These are phyloP conservation scores for Kradibia gibbosae DNA, from an alignment of 1,140 invertebrate species.

Conservation along the genomic window DNA sequence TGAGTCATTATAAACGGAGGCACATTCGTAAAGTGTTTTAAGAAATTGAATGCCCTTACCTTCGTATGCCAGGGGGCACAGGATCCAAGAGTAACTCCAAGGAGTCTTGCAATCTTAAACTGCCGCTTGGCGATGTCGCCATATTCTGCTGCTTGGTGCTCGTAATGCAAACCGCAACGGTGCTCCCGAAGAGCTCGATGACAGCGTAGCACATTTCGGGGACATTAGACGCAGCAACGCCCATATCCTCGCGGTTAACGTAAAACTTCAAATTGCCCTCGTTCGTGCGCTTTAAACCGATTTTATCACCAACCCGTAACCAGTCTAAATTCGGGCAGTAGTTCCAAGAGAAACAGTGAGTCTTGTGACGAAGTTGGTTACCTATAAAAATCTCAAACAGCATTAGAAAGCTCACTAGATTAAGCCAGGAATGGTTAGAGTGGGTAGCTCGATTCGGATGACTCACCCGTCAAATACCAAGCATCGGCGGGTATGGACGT, in stretches of 20 bases:
- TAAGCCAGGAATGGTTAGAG: too few species aligned
- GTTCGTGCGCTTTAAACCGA: slow-evolving; percentile 78
- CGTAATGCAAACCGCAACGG: slow-evolving; percentile 78
- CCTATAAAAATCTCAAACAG: too few species aligned
- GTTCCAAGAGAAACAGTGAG: slow-evolving; percentile 75
- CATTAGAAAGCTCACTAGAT: too few species aligned
- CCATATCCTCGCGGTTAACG: slow-evolving; percentile 88
- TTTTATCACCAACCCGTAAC: slow-evolving; percentile 82
- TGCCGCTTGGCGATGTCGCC: slow-evolving; percentile 75
- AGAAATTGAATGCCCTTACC: slow-evolving; percentile 54
- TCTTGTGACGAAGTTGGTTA: slow-evolving; percentile 79
- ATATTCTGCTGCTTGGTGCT: slow-evolving; percentile 71
- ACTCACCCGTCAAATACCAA: slow-evolving; percentile 78
- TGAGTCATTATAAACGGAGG: not conserved
- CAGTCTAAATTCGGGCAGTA: slow-evolving; percentile 86
- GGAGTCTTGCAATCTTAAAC: slow-evolving; percentile 77
- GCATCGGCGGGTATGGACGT: slow-evolving; percentile 75
- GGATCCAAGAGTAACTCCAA: slow-evolving; percentile 77
- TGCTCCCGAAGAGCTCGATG: slow-evolving; percentile 82
- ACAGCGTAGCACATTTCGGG: slow-evolving; percentile 85
- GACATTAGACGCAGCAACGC: slow-evolving; percentile 84
- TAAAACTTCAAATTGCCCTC: slow-evolving; percentile 77
- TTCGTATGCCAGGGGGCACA: slow-evolving; percentile 69
- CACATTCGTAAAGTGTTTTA: not conserved
- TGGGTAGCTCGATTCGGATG: not conserved